Conservation (phyloP, 2,888 invertebrate species). For the Prenolepis imparis region DNA sequence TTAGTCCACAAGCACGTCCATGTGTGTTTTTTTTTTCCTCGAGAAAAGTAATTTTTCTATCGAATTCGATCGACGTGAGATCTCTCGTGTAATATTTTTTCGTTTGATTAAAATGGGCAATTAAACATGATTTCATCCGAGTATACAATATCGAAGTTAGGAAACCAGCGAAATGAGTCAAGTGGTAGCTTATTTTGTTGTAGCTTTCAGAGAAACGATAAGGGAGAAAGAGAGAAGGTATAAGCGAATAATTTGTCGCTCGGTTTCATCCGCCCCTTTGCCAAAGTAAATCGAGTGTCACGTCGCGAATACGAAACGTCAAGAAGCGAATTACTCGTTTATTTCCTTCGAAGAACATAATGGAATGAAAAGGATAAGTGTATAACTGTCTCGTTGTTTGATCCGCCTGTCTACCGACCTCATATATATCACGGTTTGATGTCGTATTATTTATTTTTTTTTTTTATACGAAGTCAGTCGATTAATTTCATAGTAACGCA, state of each 20-base stretch:
- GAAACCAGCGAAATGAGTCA: neutral
- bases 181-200: conserved; percentile 7
- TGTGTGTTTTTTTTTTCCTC: neutral
- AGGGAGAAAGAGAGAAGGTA: neutral
- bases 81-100: neutral
- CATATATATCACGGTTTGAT: neutral
- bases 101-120: too few relatives aligned
- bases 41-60: neutral
- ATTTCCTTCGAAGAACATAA: neutral
- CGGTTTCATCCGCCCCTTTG: neutral
- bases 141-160: conserved; percentile 14
- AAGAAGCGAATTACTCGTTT: neutral
- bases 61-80: conserved; percentile 1
- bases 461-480: neutral
- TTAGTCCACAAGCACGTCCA: neutral
- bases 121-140: neutral
- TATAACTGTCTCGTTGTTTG: neutral
- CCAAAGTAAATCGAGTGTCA: neutral
- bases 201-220: neutral
- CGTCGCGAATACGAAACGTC: neutral
- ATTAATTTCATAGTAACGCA: neutral
- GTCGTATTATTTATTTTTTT: neutral
- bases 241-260: conserved; percentile 27
- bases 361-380: neutral
- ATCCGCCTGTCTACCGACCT: neutral